Percentiles rank a stretch among this genome's conserved stretches.
These are phyloP conservation scores for Halcyon malimbica DNA, from an alignment of 2,113 vertebrate species.

Conservation along the genomic window DNA sequence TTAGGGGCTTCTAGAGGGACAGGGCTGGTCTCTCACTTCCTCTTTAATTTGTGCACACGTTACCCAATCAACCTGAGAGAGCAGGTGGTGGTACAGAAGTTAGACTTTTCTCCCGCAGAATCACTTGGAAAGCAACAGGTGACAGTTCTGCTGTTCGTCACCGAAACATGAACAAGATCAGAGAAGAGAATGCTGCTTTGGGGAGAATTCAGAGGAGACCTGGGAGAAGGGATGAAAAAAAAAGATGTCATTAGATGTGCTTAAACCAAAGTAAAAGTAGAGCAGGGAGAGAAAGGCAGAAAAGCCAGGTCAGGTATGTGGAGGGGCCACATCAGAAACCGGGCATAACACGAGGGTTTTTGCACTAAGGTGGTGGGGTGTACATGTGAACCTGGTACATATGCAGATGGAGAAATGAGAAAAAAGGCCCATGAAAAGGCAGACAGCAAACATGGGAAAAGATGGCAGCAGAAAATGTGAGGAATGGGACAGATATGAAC, in stretches of 20 bases:
- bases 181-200: not conserved
- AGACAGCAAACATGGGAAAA: not conserved
- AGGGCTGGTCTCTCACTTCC: not conserved
- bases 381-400: not conserved
- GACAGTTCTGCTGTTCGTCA: not conserved
- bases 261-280: not conserved
- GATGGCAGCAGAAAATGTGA: not conserved
- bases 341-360: not conserved
- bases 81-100: not conserved
- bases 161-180: not conserved
- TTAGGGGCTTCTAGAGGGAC: not conserved
- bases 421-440: not conserved
- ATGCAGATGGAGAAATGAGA: not conserved
- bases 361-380: not conserved
- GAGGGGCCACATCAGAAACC: not conserved
- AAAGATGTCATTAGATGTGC: not conserved
- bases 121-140: slow-evolving; percentile 12
- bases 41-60: not conserved
- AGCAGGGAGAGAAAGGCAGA: not conserved
- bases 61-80: not conserved
- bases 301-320: not conserved
- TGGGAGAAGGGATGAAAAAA: not conserved
- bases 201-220: not conserved
- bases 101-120: not conserved
- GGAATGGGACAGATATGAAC: not conserved